Evolutionary conservation across 2,888 invertebrate species (phyloP), one percentile per base, ranked within the genome.

Genomic region (Blastobasis adustella): DNA sequence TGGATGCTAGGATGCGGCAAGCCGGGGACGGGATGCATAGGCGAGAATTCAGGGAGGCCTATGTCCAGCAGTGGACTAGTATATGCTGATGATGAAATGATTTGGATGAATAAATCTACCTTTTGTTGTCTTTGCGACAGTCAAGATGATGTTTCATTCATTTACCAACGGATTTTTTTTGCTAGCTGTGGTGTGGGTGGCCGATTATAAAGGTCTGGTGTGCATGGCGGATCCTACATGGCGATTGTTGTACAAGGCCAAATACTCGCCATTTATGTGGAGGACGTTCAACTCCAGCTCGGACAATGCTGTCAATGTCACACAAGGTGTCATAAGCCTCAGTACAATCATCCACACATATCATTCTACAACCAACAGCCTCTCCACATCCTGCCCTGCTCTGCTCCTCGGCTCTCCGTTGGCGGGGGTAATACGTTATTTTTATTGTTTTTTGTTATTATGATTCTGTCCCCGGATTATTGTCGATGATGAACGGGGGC

Each of bases 381-480:
- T 23, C 75, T 79, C 80, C 70, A 73, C 53, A 0, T 4, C 39
- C 23, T 39, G 37, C 61, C 37, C 49, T 67, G 55, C 56, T 44
- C 74, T 51, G 53, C 52, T 62, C 69, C 74, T 74, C 71, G 61
- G 68, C 70, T 72, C 79, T 79, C 66, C 73, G 79, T 82, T 83
- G 80, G 84, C 73, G 80, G 79, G 79, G 74, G 83, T 82, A 82
- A 87, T 88, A 82, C 83, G 83, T 88, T 88, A 88, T 85, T 88
- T 88, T 88, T 87, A 87, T 88, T 86, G 86, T 87, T 88, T 87
- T 87, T 87, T 86, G 84, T 88, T 88, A 87, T 87, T 87, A 87
- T 87, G 85, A 83, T 85, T 77, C 82, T 80, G 82, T 83, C 86
- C 81, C 76, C 69, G 82, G 86, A 82, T 86, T 86, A 85, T 80